Evolutionary conservation across 2,113 vertebrate genomes (phyloP).

Genomic region (Dasyurus viverrinus): DNA sequence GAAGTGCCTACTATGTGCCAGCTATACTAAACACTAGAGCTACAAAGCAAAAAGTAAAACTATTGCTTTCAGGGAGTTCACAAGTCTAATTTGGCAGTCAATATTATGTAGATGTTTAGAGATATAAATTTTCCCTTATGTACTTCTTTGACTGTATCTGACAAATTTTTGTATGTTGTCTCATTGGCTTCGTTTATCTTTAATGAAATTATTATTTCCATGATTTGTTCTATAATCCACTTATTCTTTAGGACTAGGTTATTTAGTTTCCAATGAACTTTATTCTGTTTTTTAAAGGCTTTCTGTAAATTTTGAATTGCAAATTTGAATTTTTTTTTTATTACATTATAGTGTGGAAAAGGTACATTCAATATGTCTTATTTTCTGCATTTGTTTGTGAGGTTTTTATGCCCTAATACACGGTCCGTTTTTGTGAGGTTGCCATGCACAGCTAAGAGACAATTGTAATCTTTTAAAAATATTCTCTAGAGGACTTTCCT

Average conservation of each 20-base stretch:
- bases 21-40: not conserved
- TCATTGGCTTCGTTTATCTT: not conserved
- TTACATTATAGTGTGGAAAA: not conserved
- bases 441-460: too few species aligned
- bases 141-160: too few species aligned
- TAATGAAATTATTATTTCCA: not conserved
- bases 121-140: too few species aligned
- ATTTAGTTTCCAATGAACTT: not conserved
- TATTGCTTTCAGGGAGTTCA: not conserved
- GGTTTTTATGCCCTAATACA: too few species aligned
- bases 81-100: not conserved
- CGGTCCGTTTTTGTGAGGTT: too few species aligned
- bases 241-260: not conserved
- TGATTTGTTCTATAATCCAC: not conserved
- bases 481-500: too few species aligned
- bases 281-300: not conserved
- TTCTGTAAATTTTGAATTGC: not conserved
- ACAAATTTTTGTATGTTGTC: not conserved
- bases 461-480: too few species aligned
- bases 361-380: not conserved
- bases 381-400: not conserved
- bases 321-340: not conserved
- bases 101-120: not conserved
- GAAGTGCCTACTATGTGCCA: not conserved
- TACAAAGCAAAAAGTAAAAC: not conserved